These are phyloP conservation scores for Drosophila ambigua DNA, from an alignment of 1,140 invertebrate genomes.

Conservation along the genomic window DNA sequence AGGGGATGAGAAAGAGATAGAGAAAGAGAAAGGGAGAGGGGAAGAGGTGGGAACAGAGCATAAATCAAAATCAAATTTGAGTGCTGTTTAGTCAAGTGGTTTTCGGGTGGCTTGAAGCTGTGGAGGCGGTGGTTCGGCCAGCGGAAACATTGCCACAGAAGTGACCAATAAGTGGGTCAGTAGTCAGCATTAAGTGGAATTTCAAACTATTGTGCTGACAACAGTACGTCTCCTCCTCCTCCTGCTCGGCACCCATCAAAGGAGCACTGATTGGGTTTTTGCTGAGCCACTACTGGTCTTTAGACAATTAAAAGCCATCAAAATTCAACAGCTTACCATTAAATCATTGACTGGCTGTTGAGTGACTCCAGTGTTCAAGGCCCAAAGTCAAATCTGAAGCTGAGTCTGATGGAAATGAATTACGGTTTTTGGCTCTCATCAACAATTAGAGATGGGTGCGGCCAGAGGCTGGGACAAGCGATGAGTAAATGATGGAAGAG, in stretches of 20 bases:
- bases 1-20: neutral
- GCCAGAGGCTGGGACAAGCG: neutral
- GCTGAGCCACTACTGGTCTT: conserved; percentile 35
- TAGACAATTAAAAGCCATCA: conserved; percentile 79
- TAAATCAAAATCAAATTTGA: conserved; percentile 82
- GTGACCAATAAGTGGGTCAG: conserved; percentile 81
- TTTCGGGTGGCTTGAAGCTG: conserved; percentile 9
- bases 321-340: conserved; percentile 77
- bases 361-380: conserved; percentile 14
- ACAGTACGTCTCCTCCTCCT: neutral
- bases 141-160: conserved; percentile 66
- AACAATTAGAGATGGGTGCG: conserved; percentile 8
- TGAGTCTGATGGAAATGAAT: conserved; percentile 44
- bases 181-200: conserved; percentile 67
- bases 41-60: conserved; percentile 37
- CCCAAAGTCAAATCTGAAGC: conserved; percentile 20
- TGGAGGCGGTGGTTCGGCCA: conserved; percentile 11
- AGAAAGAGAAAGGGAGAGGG: neutral
- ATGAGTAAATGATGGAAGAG: too few species aligned
- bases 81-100: conserved; percentile 80
- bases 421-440: conserved; percentile 18
- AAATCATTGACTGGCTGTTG: conserved; percentile 58
- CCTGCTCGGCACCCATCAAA: conserved; percentile 17
- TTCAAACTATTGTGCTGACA: conserved; percentile 68
- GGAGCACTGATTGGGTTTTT: conserved; percentile 61